Evolutionary conservation across 2,888 invertebrate genomes (phyloP), one percentile per base, ranked within the genome.

Genomic region (Drosophila algonquin): DNA sequence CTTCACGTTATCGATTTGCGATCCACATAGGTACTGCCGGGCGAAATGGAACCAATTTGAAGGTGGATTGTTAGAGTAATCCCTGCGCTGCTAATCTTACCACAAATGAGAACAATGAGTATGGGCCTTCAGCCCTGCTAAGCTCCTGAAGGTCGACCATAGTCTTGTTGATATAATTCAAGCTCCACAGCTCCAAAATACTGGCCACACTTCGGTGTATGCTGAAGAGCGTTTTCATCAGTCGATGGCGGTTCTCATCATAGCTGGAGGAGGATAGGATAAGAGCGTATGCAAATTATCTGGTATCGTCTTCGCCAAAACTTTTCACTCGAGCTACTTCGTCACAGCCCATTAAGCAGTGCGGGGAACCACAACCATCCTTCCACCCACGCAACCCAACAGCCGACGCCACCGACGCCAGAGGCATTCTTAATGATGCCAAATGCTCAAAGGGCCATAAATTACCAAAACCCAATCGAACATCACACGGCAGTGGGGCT

Each of bases 121-220:
- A 94, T 0, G 92, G 90, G 14, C 77, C 62, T 14, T 76, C 68
- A 21, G 70, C 56, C 32, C 77, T 75, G 18, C 89, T 71, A 3
- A 93, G 60, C 4, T 89, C 93, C 80, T 92, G 94, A 27, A 83
- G 76, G 75, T 92, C 78, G n/a, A 92, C 84, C 60, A 92, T 78
- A 5, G 77, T 73, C 12, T 90, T 73, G 2, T 75, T 77, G 95
- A 95, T 95, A 90, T 96, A 98, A 79, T 95, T 94, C 56, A 94
- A 94, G 92, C 95, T 95, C 97, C 98, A 98, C 58, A 97, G 93
- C 87, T 95, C 95, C 70, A 97, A 91, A 54, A 97, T 94, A 89
- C 95, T 96, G 16, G 95, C 94, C 80, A 98, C 95, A 83, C 97
- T 96, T 0, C 96, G 96, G 92, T 97, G 97, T 50, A 97, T 95